Base-by-base conservation (phyloP, 2,797 vertebrate species). In the Otus scops region DNA sequence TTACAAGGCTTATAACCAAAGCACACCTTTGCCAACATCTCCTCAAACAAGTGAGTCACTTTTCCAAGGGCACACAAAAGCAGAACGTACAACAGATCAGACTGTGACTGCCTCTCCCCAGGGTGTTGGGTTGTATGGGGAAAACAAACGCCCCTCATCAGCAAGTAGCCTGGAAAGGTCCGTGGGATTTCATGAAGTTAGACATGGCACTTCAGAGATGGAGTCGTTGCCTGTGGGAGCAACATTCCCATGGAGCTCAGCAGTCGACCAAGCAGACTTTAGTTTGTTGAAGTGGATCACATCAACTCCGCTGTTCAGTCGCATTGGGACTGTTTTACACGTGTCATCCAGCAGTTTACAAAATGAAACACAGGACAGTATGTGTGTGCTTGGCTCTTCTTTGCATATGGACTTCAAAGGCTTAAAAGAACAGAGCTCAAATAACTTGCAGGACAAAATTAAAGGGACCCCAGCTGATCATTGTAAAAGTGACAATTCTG, bases 301-400 rank as follows among this genome's bases (percentile, higher is more conserved):
- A 34, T 98, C 99, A 23, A 98, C 98, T 20, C 98, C 99, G 0
- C 95, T 98, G 88, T 98, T 98, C 80, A 77, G 97, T 27, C 98
- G 96, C 32, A 80, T 96, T 54, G 98, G 98, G 84, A 83, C 96
- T 43, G 88, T 98, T 82, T 91, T 98, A 63, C 98, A 98, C 63
- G 95, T 98, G 85, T 97, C 98, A 45, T 95, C 98, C 3, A 95
- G 94, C 59, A 96, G 96, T 93, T 89, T 97, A 51, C 98, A 95
- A 38, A 96, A 81, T 21, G 98, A 98, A 84, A 88, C 94, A 45
- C 96, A 18, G 54, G 97, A 98, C 22, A 53, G 50, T 9, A 75
- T 74, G 32, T 70, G 93, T 93, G 88, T 95, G 61, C 94, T 96
- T 50, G 97, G 98, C 93, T 97, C 90, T 32, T 96, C 91, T 94